phyloP scores from a whole-genome alignment of 2,888 invertebrate genomes.

The Parascotia fuliginaria region DNA sequence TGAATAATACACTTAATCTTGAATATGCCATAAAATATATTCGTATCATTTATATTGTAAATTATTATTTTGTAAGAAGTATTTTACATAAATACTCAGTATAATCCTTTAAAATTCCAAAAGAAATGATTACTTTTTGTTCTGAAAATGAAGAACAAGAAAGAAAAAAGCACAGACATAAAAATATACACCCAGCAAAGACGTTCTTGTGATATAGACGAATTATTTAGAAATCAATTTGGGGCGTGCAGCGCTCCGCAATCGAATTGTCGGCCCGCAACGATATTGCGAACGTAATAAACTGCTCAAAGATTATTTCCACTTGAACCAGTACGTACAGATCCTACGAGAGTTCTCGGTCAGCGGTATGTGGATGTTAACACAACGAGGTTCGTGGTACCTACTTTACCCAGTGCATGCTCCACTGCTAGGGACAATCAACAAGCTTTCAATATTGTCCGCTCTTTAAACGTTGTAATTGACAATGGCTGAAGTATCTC shows the following conservation, averaged over 20 bases:
- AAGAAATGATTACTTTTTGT: no score
- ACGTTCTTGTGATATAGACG: constrained; percentile 32
- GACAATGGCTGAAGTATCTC: no score
- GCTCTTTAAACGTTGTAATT: constrained; percentile 6
- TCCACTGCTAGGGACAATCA: constrained; percentile 5
- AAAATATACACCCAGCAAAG: constrained; percentile 9
- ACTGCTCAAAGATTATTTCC: constrained; percentile 67
- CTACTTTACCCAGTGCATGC: neutral
- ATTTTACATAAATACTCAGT: no score
- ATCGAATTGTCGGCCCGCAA: constrained; percentile 50
- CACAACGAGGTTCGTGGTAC: constrained; percentile 20
- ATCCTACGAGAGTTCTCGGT: constrained; percentile 34
- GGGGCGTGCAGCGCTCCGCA: constrained; percentile 46
- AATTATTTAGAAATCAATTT: constrained; percentile 67
- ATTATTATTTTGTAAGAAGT: no score
- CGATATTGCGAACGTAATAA: constrained; percentile 75
- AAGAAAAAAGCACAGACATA: neutral
- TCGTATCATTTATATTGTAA: no score
- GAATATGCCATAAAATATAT: no score
- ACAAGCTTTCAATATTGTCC: constrained; percentile 13
- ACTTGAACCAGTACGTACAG: constrained; percentile 60
- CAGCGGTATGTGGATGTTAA: constrained; percentile 32
- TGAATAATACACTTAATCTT: no score
- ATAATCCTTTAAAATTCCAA: no score
- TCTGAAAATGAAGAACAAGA: neutral